Evolutionary conservation across 2,888 invertebrate genomes (phyloP).

Genomic region (Apodemia zela): DNA sequence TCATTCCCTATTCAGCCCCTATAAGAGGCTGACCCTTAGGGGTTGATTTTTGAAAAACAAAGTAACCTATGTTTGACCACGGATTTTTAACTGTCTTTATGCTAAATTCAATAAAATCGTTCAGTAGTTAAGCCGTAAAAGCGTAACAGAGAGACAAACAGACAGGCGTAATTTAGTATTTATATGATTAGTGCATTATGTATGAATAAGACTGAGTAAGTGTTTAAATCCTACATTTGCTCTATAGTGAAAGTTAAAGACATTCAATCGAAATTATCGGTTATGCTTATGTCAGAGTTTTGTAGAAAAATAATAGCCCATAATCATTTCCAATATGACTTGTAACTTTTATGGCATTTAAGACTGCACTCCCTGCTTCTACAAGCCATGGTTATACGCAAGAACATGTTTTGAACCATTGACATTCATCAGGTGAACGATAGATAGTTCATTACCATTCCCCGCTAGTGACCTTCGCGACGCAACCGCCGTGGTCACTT

Average conservation of each 20-base stretch:
- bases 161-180: no score
- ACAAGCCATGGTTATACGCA: not conserved
- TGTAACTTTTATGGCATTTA: not conserved
- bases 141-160: no score
- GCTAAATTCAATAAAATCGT: no score
- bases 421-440: conserved; percentile 25
- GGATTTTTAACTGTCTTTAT: no score
- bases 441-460: conserved; percentile 49
- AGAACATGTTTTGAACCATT: conserved; percentile 11
- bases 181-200: no score
- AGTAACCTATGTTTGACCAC: no score
- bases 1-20: no score
- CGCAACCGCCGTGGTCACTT: conserved; percentile 44
- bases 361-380: not conserved
- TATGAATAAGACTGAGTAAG: not conserved
- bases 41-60: no score
- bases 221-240: not conserved
- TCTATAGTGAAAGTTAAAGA: not conserved
- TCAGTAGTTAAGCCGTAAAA: no score
- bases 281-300: not conserved
- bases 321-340: not conserved
- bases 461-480: conserved; percentile 58
- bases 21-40: no score
- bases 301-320: not conserved
- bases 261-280: not conserved